Base-by-base conservation (phyloP, 2,113 vertebrate genomes). In the Neolamprologus tretocephalus region DNA sequence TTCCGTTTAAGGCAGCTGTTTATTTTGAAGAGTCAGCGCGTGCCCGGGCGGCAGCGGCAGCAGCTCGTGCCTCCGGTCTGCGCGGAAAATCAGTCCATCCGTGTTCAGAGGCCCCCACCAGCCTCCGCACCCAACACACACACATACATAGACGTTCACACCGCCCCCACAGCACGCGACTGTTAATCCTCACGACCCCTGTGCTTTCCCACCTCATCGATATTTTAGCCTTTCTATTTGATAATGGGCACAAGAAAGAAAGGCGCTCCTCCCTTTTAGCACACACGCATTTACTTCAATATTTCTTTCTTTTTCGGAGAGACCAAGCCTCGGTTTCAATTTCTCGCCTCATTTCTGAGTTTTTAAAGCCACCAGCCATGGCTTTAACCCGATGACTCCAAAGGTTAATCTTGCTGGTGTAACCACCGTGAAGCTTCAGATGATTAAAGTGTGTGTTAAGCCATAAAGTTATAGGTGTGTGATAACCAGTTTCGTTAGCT, bases 21-120 rank as follows among this genome's bases (percentile, higher is more conserved):
- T 84, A 87, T 94, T 94, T 81, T 90, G 92, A 92, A 84, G 88
- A 94, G 91, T 94, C 93, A 91, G 94, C 90, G 93, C 90, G 94
- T 92, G 94, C 91, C 86, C 89, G 63, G 45, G 86, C 92, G 91
- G 87, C 86, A 86, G 85, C 85, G 84, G 85, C 86, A 83, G 87
- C 58, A 51, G 93, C 91, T 91, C 92, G 93, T 93, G 94, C 89
- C 89, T 94, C 82, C 23, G 33, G 90, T 92, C 87, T 88, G 84
- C 90, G 86, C 63, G 83, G 55, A 86, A 89, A 91, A 87, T 80
- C 81, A 91, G 42, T 83, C 82, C 83, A 73, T 83, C 80, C 82
- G 61, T 86, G 81, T 73, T 83, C 23, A 21, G 47, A 80, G 42
- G 17, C 19, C 37, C 81, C 73, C 82, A 42, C 28, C 73, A 47